A percentile compares a stretch with the other conserved stretches of the same genome.
Evolutionary conservation across 2,797 vertebrate genomes (phyloP).

Genomic region (Onychomys leucogaster): DNA sequence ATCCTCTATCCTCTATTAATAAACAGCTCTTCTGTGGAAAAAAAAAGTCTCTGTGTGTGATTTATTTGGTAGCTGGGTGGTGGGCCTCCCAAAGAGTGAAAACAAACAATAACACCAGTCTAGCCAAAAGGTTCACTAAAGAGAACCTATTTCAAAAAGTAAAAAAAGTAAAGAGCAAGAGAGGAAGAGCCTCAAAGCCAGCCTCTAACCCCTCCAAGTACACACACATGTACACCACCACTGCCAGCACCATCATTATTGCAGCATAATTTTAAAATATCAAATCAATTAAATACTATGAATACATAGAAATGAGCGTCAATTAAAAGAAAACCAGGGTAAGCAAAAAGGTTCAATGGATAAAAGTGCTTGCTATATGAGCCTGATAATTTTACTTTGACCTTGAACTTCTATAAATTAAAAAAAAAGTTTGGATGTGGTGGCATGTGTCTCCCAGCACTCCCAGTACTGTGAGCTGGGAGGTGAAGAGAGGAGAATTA

Average conservation of each 20-base stretch:
- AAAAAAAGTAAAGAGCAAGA: neutral
- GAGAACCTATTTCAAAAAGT: neutral
- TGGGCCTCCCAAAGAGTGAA: too few species aligned
- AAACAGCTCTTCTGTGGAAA: too few species aligned
- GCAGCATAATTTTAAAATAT: neutral
- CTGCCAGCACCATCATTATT: too few species aligned
- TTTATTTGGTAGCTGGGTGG: too few species aligned
- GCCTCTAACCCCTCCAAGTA: neutral
- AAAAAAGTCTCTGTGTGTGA: too few species aligned
- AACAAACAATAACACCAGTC: neutral
- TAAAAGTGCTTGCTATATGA: neutral
- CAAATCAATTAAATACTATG: neutral
- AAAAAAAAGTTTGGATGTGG: neutral
- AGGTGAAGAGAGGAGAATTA: neutral
- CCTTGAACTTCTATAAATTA: neutral
- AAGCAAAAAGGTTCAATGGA: neutral
- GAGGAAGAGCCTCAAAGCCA: neutral
- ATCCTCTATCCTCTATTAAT: too few species aligned
- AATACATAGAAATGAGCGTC: neutral
- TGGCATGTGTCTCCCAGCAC: neutral
- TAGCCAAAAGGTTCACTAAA: neutral
- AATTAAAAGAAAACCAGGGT: neutral
- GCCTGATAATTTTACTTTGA: neutral
- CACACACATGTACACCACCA: neutral
- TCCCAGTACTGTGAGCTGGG: too few species aligned